Base-by-base conservation (phyloP, 1,140 invertebrate species). In the Asobara japonica region DNA sequence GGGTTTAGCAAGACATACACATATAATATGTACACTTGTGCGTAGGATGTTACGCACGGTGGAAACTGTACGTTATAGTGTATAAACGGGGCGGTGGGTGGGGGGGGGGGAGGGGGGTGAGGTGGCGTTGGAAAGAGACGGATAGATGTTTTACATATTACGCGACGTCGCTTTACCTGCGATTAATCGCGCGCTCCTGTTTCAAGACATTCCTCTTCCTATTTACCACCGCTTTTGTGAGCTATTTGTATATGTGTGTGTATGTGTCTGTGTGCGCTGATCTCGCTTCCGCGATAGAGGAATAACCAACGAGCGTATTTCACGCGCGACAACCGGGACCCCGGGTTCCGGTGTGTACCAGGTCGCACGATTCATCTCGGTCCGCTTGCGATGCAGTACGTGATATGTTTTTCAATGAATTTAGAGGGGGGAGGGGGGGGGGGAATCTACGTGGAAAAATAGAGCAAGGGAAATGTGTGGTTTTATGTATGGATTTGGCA, bases 381-480 rank as follows among this genome's bases (percentile, higher is more conserved):
- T 72, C 73, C 75, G 78, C 77, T 78, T 71, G 74, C 71, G 75
- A 79, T 76, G 67, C 71, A 76, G 78, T 71, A 62, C 75, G 69
- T 61, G 7, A 31, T 56, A 25, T 2, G 18, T 25, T 56, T 56
- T 25, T 45, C 18, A 6, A 16, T 45, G 41, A 16, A 45, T 45
- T 16, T n/a, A n/a, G n/a, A n/a, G n/a, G n/a, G n/a, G n/a, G n/a
- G n/a, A n/a, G n/a, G n/a, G n/a, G n/a, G n/a, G n/a, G n/a, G n/a
- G n/a, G n/a, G n/a, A n/a, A n/a, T n/a, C n/a, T n/a, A n/a, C n/a
- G n/a, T n/a, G n/a, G n/a, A n/a, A n/a, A n/a, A n/a, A n/a, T n/a
- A n/a, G n/a, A n/a, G n/a, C n/a, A n/a, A n/a, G n/a, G n/a, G n/a
- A n/a, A n/a, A n/a, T n/a, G n/a, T n/a, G n/a, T n/a, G n/a, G n/a